These are phyloP conservation scores for Dicycla oo DNA, from an alignment of 2,888 invertebrate genomes.

Conservation along the genomic window DNA sequence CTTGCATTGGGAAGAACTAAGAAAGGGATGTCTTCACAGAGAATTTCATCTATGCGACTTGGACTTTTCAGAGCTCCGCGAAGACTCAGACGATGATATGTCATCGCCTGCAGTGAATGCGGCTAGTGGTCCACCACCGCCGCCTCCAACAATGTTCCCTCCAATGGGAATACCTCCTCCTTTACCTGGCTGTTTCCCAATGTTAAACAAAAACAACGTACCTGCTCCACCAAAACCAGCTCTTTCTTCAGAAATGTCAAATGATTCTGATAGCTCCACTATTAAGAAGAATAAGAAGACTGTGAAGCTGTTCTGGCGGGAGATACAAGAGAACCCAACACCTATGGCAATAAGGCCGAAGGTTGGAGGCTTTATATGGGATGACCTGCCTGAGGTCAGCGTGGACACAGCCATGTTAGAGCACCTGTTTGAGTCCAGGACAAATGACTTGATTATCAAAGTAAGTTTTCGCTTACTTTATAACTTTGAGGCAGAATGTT, in stretches of 20 bases:
- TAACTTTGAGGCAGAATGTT: background rate
- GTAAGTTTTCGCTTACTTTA: constrained; percentile 63
- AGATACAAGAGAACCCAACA: constrained; percentile 95
- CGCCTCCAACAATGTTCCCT: constrained; percentile 93
- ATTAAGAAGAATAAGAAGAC: constrained; percentile 98
- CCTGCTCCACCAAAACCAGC: constrained; percentile 83
- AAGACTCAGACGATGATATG: constrained; percentile 96
- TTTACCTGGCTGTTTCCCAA: constrained; percentile 86
- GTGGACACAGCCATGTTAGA: constrained; percentile 98
- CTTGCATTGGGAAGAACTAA: constrained; percentile 98
- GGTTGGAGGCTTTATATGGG: constrained; percentile 96
- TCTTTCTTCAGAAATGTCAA: constrained; percentile 78
- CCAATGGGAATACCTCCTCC: constrained; percentile 85
- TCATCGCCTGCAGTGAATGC: constrained; percentile 92
- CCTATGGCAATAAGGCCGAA: constrained; percentile 89
- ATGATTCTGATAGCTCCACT: constrained; percentile 86
- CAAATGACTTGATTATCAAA: constrained; percentile 98
- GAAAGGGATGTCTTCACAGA: constrained; percentile 93
- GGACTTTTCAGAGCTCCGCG: constrained; percentile 98
- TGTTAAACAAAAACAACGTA: constrained; percentile 82
- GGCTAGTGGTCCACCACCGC: constrained; percentile 94
- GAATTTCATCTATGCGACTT: constrained; percentile 97
- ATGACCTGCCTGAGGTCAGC: constrained; percentile 95
- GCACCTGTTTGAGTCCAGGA: constrained; percentile 98
- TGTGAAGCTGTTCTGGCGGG: constrained; percentile 99